Evolutionary conservation across 30 jellyfish, hydroid and myxozoan genomes (phyloP), one percentile per base, ranked within the genome.

Genomic region (Phacellophora camtschatica): DNA sequence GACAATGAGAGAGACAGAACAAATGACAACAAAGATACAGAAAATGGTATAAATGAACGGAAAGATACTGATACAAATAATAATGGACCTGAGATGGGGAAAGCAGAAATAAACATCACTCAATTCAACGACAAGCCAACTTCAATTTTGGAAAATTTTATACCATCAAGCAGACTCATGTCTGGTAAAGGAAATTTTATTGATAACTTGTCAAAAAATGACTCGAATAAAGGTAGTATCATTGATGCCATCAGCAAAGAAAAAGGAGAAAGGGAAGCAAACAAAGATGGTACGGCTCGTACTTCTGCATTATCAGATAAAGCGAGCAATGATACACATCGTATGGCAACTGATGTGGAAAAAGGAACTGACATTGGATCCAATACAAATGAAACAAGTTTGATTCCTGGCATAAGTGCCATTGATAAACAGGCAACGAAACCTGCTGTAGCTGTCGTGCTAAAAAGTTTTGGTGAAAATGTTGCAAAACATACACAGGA

Each of bases 111-210:
- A 6, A 36, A 19, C 16, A 18, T 6, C 13, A 74, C 6, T 10
- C 19, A 35, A 20, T 6, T 13, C 30, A 74, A 2, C 4, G 65
- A 32, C 5, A 41, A 53, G 32, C 78, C 80, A 15, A 76, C 80
- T 0, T 62, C 88, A 5, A 76, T 76, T 39, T 45, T 73, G 48
- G 64, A 73, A 33, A 73, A 73, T 20, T 73, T 73, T 46, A n/a
- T n/a, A n/a, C 31, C 51, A 51, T n/a, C 13, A 1, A 48, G 61
- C 23, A 74, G 66, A 4, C 25, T 12, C 15, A 8, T 15, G 30
- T 73, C 65, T 2, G 86, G 53, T 30, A 54, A 74, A 0, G 86
- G 74, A 23, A 49, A 49, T 31, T 73, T 73, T 59, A 73, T 73
- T 74, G 86, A 54, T 53, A 31, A 29, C 13, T 20, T 22, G 22